A percentile compares a stretch with the other conserved stretches of the same genome.
These are phyloP conservation scores for Taphrorychus bicolor DNA, from an alignment of 2,888 invertebrate genomes.

Conservation along the genomic window DNA sequence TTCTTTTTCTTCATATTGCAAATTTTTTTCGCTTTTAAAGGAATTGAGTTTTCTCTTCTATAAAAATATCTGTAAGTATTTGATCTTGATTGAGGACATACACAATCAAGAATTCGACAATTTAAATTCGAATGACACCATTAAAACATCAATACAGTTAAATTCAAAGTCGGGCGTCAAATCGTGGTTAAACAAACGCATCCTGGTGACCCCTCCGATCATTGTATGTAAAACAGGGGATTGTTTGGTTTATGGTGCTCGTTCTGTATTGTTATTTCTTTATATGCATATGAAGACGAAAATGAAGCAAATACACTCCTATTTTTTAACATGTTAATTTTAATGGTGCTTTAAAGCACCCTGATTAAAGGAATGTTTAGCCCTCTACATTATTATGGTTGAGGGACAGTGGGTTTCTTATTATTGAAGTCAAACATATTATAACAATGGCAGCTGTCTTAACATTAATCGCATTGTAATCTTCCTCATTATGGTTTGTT, in stretches of 20 bases:
- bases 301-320: not conserved
- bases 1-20: too few relatives aligned
- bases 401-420: too few relatives aligned
- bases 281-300: not conserved
- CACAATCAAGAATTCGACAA: not conserved
- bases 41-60: too few relatives aligned
- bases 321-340: not conserved
- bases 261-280: not conserved
- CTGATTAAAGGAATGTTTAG: too few relatives aligned
- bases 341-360: not conserved
- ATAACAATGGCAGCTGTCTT: not conserved
- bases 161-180: not conserved
- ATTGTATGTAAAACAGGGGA: conserved; percentile 6
- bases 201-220: not conserved
- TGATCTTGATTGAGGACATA: too few relatives aligned
- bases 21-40: too few relatives aligned
- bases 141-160: conserved; percentile 2
- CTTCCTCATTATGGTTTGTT: not conserved
- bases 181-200: not conserved
- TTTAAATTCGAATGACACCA: not conserved
- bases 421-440: too few relatives aligned
- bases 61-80: too few relatives aligned
- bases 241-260: conserved; percentile 7
- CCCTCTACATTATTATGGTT: too few relatives aligned
- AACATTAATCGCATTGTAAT: not conserved